These are phyloP conservation scores for Falco punctatus DNA, from an alignment of 2,113 vertebrate genomes.

Conservation along the genomic window DNA sequence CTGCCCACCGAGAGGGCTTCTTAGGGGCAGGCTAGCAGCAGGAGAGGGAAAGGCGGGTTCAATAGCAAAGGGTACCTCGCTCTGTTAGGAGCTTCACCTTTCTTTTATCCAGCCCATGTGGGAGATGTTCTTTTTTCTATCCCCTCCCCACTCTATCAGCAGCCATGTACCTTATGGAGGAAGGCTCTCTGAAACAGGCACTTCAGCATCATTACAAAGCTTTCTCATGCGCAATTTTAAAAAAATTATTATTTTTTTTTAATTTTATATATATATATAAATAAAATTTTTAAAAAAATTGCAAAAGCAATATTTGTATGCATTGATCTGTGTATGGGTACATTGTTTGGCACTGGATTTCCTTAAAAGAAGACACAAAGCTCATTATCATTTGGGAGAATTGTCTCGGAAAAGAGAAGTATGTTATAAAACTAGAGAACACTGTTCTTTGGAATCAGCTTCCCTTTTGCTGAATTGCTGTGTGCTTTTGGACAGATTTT, in stretches of 20 bases:
- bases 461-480: not conserved
- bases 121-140: not conserved
- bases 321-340: fast-evolving
- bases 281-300: too few species aligned
- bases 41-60: not conserved
- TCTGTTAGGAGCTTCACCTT: not conserved
- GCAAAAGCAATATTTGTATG: not conserved
- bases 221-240: too few species aligned
- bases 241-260: too few species aligned
- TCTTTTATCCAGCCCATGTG: not conserved
- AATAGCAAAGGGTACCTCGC: not conserved
- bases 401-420: not conserved
- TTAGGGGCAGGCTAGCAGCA: not conserved
- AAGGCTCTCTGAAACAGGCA: not conserved
- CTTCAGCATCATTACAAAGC: not conserved
- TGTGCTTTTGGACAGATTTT: not conserved
- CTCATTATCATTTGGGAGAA: not conserved
- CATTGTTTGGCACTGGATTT: not conserved
- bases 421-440: not conserved
- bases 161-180: not conserved
- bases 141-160: not conserved
- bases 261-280: too few species aligned
- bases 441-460: not conserved
- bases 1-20: not conserved
- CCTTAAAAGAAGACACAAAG: not conserved